Conservation (phyloP, 2,797 vertebrate species). For the Lates japonicus region DNA sequence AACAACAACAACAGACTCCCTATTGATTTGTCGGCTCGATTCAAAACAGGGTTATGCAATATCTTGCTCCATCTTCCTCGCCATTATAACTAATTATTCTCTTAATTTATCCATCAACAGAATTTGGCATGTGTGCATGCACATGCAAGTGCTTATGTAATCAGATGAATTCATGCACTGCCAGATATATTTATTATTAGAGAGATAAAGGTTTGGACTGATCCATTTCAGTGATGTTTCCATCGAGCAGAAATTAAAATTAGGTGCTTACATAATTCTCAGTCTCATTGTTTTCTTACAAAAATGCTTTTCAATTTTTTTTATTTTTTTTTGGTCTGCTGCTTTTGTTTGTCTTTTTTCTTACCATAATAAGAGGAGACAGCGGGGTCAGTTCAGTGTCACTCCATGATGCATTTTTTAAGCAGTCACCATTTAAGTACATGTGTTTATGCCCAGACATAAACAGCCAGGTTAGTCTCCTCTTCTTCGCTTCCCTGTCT, state of each 20-base stretch:
- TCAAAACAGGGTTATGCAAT: slow-evolving; percentile 71
- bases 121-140: slow-evolving; percentile 37
- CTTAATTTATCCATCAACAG: slow-evolving; percentile 75
- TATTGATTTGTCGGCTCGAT: slow-evolving; percentile 66
- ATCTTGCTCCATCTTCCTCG: slow-evolving; percentile 46
- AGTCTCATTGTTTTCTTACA: slow-evolving; percentile 38
- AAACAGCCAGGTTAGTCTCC: slow-evolving; percentile 3
- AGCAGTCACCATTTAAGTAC: slow-evolving; percentile 15
- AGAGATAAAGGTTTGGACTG: slow-evolving; percentile 31
- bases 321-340: not conserved
- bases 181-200: slow-evolving; percentile 51
- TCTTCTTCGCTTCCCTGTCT: not conserved
- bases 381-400: slow-evolving; percentile 35
- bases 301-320: slow-evolving; percentile 15
- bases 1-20: slow-evolving; percentile 65
- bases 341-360: slow-evolving; percentile 18
- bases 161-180: slow-evolving; percentile 55
- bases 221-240: slow-evolving; percentile 42
- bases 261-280: slow-evolving; percentile 46
- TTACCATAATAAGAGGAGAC: slow-evolving; percentile 34
- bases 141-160: slow-evolving; percentile 66
- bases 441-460: slow-evolving; percentile 33
- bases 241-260: slow-evolving; percentile 37
- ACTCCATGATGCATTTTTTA: slow-evolving; percentile 38
- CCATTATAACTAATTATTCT: slow-evolving; percentile 71